Evolutionary conservation across 2,888 invertebrate genomes (phyloP).

Genomic region (Yponomeuta evonymella): DNA sequence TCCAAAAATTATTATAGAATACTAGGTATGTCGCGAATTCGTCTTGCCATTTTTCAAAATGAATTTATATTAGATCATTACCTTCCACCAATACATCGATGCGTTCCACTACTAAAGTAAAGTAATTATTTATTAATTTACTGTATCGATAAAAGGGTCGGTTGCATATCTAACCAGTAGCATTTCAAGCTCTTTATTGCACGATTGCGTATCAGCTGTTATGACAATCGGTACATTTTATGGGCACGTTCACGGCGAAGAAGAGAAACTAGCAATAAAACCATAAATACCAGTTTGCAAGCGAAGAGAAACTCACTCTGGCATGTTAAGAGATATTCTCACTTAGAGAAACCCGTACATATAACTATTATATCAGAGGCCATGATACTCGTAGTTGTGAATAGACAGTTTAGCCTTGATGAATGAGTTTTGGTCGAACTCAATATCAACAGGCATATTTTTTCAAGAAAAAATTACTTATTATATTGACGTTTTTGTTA

Average conservation of each 20-base stretch:
- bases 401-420: too few relatives aligned
- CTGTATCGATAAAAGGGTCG: neutral
- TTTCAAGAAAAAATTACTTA: too few relatives aligned
- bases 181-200: slow-evolving; percentile 3
- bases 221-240: neutral
- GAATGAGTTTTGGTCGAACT: too few relatives aligned
- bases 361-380: neutral
- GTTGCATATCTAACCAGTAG: neutral
- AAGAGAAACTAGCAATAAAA: neutral
- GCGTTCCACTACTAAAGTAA: neutral
- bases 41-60: too few relatives aligned
- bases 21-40: too few relatives aligned
- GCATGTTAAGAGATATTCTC: neutral
- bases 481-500: too few relatives aligned
- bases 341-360: neutral
- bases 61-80: too few relatives aligned
- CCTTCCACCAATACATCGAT: neutral
- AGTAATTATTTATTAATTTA: neutral
- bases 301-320: neutral
- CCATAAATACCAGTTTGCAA: slow-evolving; percentile 1
- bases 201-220: neutral
- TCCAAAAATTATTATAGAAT: too few relatives aligned
- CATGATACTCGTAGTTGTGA: neutral
- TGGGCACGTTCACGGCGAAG: neutral
- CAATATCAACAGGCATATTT: too few relatives aligned